phyloP scores from a whole-genome alignment of 2,888 invertebrate genomes.

The Hypena proboscidalis region DNA sequence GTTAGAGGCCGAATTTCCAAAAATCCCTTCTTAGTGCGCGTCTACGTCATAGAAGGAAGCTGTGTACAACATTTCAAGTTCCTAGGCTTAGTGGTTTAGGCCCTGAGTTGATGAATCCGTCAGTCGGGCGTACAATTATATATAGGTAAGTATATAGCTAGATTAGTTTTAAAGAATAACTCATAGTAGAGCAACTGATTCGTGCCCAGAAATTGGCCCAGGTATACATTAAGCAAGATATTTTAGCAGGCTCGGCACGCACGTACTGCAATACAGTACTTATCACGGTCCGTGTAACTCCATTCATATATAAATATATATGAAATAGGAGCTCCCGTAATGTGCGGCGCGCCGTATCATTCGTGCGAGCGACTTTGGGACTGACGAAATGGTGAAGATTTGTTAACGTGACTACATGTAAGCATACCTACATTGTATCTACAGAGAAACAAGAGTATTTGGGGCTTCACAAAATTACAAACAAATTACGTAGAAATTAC shows the following conservation, averaged over 20 bases:
- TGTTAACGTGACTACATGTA: not conserved
- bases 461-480: too few relatives aligned
- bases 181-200: not conserved
- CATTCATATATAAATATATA: slow-evolving; percentile 3
- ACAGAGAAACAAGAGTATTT: too few relatives aligned
- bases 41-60: too few relatives aligned
- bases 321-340: not conserved
- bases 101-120: too few relatives aligned
- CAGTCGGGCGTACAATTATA: too few relatives aligned
- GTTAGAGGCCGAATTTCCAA: too few relatives aligned
- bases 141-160: too few relatives aligned
- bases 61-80: too few relatives aligned
- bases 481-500: too few relatives aligned
- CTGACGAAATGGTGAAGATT: not conserved
- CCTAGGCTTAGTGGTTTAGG: too few relatives aligned
- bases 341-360: not conserved
- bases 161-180: not conserved
- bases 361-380: not conserved
- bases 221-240: not conserved
- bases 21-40: too few relatives aligned
- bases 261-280: slow-evolving; percentile 13
- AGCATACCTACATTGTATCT: too few relatives aligned
- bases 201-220: slow-evolving; percentile 2
- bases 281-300: slow-evolving; percentile 12
- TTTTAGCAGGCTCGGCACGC: slow-evolving; percentile 12